These are phyloP conservation scores for Reticulitermes speratus DNA, from an alignment of 1,140 invertebrate species.

Conservation along the genomic window DNA sequence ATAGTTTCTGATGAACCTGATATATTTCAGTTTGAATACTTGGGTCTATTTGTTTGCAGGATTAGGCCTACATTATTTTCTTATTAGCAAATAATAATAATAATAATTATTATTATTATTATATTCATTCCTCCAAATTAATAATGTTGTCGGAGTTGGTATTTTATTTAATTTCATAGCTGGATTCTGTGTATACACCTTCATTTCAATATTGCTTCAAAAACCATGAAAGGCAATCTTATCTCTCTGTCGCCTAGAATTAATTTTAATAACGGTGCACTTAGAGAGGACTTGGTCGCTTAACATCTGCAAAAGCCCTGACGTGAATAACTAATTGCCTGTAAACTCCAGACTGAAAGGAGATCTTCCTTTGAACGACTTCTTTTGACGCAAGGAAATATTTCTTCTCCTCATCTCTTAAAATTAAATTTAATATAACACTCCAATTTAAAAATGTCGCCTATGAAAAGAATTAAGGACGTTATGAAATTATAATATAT, in stretches of 20 bases:
- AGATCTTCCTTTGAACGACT: background rate
- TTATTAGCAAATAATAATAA: no score
- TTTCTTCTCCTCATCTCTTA: background rate
- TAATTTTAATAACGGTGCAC: slow-evolving; percentile 15
- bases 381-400: slow-evolving; percentile 17
- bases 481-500: no score
- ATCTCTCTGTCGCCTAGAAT: background rate
- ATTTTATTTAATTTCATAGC: background rate
- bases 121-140: background rate
- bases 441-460: background rate
- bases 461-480: background rate
- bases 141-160: slow-evolving; percentile 6
- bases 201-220: background rate
- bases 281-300: background rate
- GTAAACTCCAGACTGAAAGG: background rate
- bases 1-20: no score
- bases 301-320: background rate
- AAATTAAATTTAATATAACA: background rate
- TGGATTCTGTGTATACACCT: background rate
- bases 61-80: no score
- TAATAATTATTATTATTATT: no score
- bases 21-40: no score
- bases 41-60: no score
- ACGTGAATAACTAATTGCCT: slow-evolving; percentile 4
- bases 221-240: background rate